Evolutionary conservation across 2,113 vertebrate species (phyloP).

Genomic region (Gasterosteus aculeatus): DNA sequence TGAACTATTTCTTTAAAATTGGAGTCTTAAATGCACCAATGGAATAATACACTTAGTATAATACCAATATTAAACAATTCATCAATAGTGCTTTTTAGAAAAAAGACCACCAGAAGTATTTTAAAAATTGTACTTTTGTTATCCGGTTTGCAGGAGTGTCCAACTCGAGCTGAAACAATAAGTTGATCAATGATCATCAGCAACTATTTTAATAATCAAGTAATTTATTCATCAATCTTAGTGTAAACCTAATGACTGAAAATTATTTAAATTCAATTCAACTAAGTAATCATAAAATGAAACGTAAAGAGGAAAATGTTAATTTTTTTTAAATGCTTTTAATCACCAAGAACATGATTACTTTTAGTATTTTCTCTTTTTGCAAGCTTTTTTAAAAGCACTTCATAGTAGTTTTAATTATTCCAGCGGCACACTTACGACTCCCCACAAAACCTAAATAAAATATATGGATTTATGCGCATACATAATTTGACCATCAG

Average conservation of each 20-base stretch:
- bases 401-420: not conserved
- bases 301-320: not conserved
- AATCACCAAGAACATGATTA: too few relatives aligned
- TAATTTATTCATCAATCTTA: not conserved
- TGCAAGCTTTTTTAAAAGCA: too few relatives aligned
- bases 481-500: not conserved
- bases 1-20: conserved; percentile 37
- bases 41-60: conserved; percentile 6
- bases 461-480: too few relatives aligned
- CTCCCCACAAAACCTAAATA: conserved; percentile 10
- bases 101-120: not conserved
- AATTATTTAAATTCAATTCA: not conserved
- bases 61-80: not conserved
- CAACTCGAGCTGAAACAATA: not conserved
- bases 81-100: not conserved
- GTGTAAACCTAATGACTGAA: not conserved
- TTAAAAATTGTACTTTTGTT: not conserved
- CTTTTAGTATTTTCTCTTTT: too few relatives aligned
- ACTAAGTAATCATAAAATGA: not conserved
- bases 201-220: not conserved
- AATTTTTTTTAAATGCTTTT: not conserved
- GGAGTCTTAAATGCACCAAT: conserved; percentile 27
- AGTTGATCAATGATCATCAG: not conserved
- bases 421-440: conserved; percentile 4
- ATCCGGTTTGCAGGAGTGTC: not conserved